A percentile compares a stretch with the other conserved stretches of the same genome.
Conservation (phyloP, 1,140 invertebrate species). For the Drosophila bifasciata region DNA sequence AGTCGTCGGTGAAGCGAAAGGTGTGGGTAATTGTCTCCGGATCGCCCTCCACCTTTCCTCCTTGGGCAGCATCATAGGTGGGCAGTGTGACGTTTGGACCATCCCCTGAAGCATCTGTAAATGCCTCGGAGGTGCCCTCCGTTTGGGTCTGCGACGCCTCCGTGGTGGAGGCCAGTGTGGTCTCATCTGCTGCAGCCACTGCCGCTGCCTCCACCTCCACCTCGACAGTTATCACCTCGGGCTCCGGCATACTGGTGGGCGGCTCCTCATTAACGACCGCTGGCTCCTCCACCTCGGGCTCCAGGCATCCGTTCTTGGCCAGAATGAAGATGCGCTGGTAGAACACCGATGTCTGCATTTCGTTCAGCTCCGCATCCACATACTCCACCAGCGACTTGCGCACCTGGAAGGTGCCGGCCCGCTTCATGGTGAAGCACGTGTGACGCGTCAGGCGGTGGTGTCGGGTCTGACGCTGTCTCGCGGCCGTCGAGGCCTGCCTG, state of each 20-base stretch:
- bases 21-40: conserved; percentile 44
- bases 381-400: conserved; percentile 64
- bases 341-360: conserved; percentile 60
- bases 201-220: not conserved
- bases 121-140: too few species aligned
- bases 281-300: not conserved
- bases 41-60: not conserved
- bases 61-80: too few species aligned
- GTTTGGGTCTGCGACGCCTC: too few species aligned
- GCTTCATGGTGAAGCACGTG: conserved; percentile 44
- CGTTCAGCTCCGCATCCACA: conserved; percentile 59
- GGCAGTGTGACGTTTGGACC: too few species aligned
- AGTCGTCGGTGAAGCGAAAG: conserved; percentile 41
- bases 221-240: too few species aligned
- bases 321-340: conserved; percentile 76
- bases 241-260: not conserved
- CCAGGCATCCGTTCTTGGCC: conserved; percentile 58
- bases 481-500: not conserved
- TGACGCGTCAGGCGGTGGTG: not conserved
- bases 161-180: too few species aligned
- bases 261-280: not conserved
- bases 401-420: conserved; percentile 50
- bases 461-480: conserved; percentile 20
- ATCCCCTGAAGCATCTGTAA: too few species aligned
- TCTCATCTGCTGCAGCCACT: too few species aligned